phyloP scores from a whole-genome alignment of 2,113 vertebrate genomes.

The Hippocampus mohnikei region DNA sequence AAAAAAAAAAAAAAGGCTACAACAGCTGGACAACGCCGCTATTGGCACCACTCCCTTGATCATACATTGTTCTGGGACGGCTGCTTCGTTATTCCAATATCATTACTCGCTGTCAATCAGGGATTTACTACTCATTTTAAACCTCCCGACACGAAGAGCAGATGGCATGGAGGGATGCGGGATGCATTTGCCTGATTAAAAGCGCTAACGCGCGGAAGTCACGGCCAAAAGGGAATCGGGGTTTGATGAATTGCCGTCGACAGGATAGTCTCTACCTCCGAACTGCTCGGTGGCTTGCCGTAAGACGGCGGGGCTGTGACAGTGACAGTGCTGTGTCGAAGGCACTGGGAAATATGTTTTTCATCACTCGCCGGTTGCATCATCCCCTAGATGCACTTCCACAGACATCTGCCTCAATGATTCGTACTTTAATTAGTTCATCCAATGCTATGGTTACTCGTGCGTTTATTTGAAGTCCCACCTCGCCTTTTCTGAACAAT shows the following conservation, averaged over 20 bases:
- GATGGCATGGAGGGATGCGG: slow-evolving; percentile 38
- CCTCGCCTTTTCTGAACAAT: slow-evolving; percentile 16
- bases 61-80: slow-evolving; percentile 38
- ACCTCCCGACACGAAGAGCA: slow-evolving; percentile 30
- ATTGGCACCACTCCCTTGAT: slow-evolving; percentile 32
- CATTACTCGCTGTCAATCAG: slow-evolving; percentile 49
- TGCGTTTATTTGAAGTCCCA: not conserved
- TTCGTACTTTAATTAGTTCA: not conserved
- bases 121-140: slow-evolving; percentile 38
- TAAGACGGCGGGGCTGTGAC: slow-evolving; percentile 23
- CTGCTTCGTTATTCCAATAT: slow-evolving; percentile 54
- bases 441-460: not conserved
- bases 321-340: slow-evolving; percentile 16
- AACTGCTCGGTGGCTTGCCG: slow-evolving; percentile 40
- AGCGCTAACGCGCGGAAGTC: slow-evolving; percentile 22
- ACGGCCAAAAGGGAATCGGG: slow-evolving; percentile 22
- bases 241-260: slow-evolving; percentile 48
- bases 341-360: slow-evolving; percentile 16
- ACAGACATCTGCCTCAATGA: not conserved
- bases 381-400: not conserved
- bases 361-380: not conserved
- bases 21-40: slow-evolving; percentile 22
- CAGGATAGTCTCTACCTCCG: slow-evolving; percentile 31
- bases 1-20: not conserved
- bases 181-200: slow-evolving; percentile 45